phyloP scores from a whole-genome alignment of 2,888 invertebrate species.

The Tetragonisca angustula region DNA sequence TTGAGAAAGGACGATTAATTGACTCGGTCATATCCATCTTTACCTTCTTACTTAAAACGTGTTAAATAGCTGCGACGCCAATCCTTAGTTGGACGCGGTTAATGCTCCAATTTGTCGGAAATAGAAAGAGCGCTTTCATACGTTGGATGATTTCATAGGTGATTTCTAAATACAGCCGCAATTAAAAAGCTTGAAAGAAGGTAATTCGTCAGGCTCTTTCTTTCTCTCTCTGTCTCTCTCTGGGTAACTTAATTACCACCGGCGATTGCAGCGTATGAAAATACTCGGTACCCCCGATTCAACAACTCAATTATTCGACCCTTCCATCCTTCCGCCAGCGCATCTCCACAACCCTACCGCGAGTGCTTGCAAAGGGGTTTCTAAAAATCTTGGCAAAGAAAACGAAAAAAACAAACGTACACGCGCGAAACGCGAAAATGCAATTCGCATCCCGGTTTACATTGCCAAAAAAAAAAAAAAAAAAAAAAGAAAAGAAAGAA shows the following conservation, averaged over 20 bases:
- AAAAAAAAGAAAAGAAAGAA: too few species aligned
- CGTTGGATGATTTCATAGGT: too few species aligned
- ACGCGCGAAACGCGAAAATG: neutral
- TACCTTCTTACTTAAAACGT: too few species aligned
- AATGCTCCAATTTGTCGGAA: neutral
- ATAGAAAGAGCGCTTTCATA: neutral
- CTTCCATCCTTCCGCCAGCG: neutral
- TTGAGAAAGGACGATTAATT: neutral
- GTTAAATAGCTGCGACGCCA: neutral
- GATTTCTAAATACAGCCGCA: neutral
- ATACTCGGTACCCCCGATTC: neutral
- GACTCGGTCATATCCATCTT: neutral
- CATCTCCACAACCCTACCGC: neutral
- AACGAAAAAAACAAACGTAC: neutral
- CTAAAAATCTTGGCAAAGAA: too few species aligned
- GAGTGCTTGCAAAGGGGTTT: neutral
- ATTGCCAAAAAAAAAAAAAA: neutral
- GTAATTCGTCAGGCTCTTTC: neutral
- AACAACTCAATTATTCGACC: neutral
- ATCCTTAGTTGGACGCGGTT: neutral
- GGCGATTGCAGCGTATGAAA: neutral
- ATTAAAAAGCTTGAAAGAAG: neutral
- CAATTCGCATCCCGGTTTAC: neutral
- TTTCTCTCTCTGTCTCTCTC: too few species aligned
- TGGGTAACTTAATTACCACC: neutral